Evolutionary conservation across 2,113 vertebrate species (phyloP).

Genomic region (Nesoenas mayeri): DNA sequence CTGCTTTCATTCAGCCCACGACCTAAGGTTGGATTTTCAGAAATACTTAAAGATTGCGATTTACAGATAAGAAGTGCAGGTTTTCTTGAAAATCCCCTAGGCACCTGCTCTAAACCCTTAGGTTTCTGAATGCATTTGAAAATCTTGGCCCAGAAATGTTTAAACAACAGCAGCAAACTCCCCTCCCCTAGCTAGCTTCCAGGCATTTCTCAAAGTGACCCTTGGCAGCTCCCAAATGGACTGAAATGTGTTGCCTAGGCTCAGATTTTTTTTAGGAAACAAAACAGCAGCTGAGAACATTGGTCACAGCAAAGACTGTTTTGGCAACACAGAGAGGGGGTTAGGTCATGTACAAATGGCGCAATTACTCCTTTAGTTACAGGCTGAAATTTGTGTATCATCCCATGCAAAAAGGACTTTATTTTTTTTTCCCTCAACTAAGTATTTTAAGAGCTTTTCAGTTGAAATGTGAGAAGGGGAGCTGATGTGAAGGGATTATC

Average conservation of each 20-base stretch:
- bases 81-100: not conserved
- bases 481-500: not conserved
- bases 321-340: not conserved
- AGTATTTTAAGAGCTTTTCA: not conserved
- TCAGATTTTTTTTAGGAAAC: conserved; percentile 37
- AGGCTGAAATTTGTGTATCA: not conserved
- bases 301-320: conserved; percentile 26
- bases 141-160: not conserved
- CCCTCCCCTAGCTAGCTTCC: not conserved
- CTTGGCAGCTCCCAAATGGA: not conserved
- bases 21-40: not conserved
- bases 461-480: not conserved
- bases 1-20: not conserved
- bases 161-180: not conserved
- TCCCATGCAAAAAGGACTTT: not conserved
- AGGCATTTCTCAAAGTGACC: not conserved
- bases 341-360: conserved; percentile 27
- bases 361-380: not conserved
- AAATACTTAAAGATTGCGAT: not conserved
- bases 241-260: accelerated
- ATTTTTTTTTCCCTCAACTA: not conserved
- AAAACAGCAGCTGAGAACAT: conserved; percentile 60
- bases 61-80: not conserved
- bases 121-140: not conserved
- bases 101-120: not conserved